Evolutionary conservation across 2,888 invertebrate species (phyloP), one percentile per base, ranked within the genome.

Genomic region (Ariolimax columbianus): DNA sequence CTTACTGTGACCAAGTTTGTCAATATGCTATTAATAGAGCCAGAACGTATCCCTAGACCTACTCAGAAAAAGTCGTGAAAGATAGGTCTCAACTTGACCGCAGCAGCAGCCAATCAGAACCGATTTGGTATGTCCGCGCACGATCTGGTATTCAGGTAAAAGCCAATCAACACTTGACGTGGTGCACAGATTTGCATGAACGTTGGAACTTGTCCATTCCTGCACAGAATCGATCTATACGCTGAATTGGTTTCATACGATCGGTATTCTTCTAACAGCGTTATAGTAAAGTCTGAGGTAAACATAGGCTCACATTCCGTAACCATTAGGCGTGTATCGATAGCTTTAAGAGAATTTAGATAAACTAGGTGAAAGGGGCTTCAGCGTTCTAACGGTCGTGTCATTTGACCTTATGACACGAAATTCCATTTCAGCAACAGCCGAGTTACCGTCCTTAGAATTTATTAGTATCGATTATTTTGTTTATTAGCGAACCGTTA

Each of bases 131-230:
- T 26, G 73, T 6, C 3, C 73, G 7, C 26, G 33, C 14, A 47
- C 14, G 14, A 47, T 9, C 9, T 6, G 47, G 14, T 40, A 43
- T 26, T 73, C 73, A 11, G 26, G 55, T 30, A 40, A 47, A 77
- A n/a, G 33, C 77, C 77, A 77, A 77, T 77, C 77, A 55, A 55
- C 51, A 33, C 30, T 23, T 23, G 55, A 47, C 51, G 77, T 77
- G 14, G 14, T 30, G 2, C 3, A 33, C 19, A 19, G 55, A 77
- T 77, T 77, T 77, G 77, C 77, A 77, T 77, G 77, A 36, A 17
- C 51, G 77, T 55, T 77, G 55, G 77, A 77, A 77, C 77, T 23
- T 77, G 77, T 55, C 77, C 55, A 33, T 33, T 36, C 77, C 19
- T 77, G 77, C 33, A 26, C 55, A 9, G 33, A 36, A 55, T 0